These are phyloP conservation scores for Busseola fusca DNA, from an alignment of 2,888 invertebrate genomes.

Conservation along the genomic window DNA sequence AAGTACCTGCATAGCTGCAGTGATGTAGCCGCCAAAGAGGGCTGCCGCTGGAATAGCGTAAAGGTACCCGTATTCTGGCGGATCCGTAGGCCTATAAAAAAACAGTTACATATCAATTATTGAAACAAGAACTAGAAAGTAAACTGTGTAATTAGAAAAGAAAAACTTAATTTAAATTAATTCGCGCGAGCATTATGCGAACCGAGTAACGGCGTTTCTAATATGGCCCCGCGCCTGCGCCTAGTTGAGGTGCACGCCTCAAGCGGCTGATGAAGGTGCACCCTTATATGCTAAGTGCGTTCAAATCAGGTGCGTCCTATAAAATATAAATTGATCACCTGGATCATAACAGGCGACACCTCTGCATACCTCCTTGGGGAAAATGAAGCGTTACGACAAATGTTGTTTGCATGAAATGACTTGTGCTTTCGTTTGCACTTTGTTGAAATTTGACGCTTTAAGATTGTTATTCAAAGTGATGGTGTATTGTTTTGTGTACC, in stretches of 20 bases:
- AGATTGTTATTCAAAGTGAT: background rate
- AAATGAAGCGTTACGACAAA: background rate
- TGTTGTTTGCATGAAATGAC: background rate
- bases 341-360: background rate
- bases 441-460: background rate
- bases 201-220: background rate
- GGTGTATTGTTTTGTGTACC: conserved; percentile 78
- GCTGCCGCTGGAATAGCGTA: conserved; percentile 94
- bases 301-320: background rate
- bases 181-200: background rate
- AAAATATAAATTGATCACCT: background rate
- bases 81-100: conserved; percentile 91
- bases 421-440: background rate
- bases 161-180: background rate
- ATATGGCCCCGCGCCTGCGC: background rate
- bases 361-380: background rate
- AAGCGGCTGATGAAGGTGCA: background rate
- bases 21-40: conserved; percentile 91
- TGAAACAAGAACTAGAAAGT: background rate
- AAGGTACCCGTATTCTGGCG: conserved; percentile 95
- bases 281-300: background rate
- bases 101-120: background rate
- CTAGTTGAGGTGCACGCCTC: too few species aligned
- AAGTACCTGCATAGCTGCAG: conserved; percentile 88
- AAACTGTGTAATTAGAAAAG: background rate